These are phyloP conservation scores for Pyrocoelia pectoralis DNA, from an alignment of 2,888 invertebrate species.

Conservation along the genomic window DNA sequence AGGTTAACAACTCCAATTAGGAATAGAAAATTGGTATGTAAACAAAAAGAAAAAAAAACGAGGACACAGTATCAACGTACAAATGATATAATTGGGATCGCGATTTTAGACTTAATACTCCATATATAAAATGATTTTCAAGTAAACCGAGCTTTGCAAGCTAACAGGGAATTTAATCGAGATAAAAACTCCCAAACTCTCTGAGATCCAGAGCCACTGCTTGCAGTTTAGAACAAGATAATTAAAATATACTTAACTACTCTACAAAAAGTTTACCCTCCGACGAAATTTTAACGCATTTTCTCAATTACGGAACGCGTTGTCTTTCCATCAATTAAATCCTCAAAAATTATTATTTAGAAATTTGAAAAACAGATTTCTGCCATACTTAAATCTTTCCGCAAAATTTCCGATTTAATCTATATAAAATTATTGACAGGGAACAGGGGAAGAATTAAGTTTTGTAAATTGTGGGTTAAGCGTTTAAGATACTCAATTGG, in stretches of 20 bases:
- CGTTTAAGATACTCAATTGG: too few relatives aligned
- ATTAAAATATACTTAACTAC: constrained; percentile 35
- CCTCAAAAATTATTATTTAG: not conserved
- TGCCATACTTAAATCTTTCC: too few relatives aligned
- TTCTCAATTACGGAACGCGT: constrained; percentile 28
- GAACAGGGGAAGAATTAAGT: too few relatives aligned
- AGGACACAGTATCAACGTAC: constrained; percentile 9
- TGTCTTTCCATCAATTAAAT: constrained; percentile 23
- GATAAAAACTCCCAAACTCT: constrained; percentile 33
- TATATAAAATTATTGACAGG: too few relatives aligned
- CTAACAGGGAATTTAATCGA: constrained; percentile 30
- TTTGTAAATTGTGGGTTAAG: too few relatives aligned
- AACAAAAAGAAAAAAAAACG: constrained; percentile 26
- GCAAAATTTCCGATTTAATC: too few relatives aligned
- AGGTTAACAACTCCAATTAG: constrained; percentile 32
- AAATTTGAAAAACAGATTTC: not conserved
- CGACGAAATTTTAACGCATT: constrained; percentile 35
- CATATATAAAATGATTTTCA: constrained; percentile 25
- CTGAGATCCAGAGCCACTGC: constrained; percentile 26
- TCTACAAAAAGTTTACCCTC: constrained; percentile 28
- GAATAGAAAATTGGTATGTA: constrained; percentile 23
- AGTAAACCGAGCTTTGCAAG: constrained; percentile 28
- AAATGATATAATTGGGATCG: constrained; percentile 15
- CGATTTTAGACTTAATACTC: constrained; percentile 23
- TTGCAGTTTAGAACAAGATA: constrained; percentile 36